phyloP scores from a whole-genome alignment of 2,797 vertebrate species.

The Trematomus bernacchii region DNA sequence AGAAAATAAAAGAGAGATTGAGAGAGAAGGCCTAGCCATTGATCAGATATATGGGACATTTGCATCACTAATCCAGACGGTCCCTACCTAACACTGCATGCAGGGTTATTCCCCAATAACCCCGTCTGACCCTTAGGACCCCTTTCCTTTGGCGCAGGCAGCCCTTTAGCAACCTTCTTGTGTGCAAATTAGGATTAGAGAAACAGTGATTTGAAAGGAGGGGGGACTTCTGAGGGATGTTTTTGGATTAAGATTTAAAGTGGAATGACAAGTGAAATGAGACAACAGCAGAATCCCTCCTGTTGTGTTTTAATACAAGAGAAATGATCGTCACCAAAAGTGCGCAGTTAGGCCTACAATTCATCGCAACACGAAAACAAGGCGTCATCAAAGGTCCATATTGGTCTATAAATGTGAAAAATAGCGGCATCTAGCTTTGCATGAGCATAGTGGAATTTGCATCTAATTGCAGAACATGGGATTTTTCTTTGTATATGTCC shows the following conservation, averaged over 20 bases:
- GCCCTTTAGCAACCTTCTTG: slow-evolving; percentile 74
- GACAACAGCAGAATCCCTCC: slow-evolving; percentile 32
- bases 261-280: slow-evolving; percentile 55
- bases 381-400: not conserved
- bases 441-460: not conserved
- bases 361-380: not conserved
- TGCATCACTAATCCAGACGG: slow-evolving; percentile 80
- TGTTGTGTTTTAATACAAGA: slow-evolving; percentile 26
- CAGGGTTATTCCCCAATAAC: slow-evolving; percentile 68
- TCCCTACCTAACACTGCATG: slow-evolving; percentile 67
- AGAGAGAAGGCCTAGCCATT: slow-evolving; percentile 36
- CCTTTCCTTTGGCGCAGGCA: slow-evolving; percentile 66
- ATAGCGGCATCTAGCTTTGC: not conserved
- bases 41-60: slow-evolving; percentile 69
- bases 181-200: slow-evolving; percentile 84
- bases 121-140: slow-evolving; percentile 76
- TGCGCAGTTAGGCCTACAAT: not conserved
- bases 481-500: too few species aligned
- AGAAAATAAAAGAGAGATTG: slow-evolving; percentile 46
- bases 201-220: slow-evolving; percentile 58
- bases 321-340: not conserved
- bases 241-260: slow-evolving; percentile 80
- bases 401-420: not conserved
- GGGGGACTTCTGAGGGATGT: slow-evolving; percentile 74
- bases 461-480: not conserved